Percentiles rank a stretch among this genome's conserved stretches.
phyloP scores from a whole-genome alignment of 2,888 invertebrate genomes.

The Amorpha juglandis region DNA sequence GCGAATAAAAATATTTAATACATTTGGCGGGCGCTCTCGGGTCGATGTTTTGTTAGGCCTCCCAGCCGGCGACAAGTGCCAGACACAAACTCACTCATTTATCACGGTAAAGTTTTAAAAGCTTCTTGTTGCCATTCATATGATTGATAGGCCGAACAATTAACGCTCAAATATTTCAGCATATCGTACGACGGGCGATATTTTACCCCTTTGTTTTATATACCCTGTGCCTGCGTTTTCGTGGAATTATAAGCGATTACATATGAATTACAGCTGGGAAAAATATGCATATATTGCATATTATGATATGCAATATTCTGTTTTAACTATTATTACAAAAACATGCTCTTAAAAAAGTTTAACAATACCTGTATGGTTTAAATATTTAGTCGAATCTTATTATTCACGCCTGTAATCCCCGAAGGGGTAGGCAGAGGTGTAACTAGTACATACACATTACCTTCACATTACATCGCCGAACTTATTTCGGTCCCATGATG shows the following conservation, averaged over 20 bases:
- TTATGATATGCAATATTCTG: no score
- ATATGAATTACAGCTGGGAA: no score
- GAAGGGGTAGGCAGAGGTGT: no score
- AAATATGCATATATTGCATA: no score
- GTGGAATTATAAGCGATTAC: background rate
- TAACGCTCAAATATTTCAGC: conserved; percentile 6
- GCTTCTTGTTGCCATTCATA: conserved; percentile 18
- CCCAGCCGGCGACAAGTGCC: conserved; percentile 29
- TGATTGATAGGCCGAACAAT: conserved; percentile 25
- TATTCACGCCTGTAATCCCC: no score
- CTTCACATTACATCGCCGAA: no score
- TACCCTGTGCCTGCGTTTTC: background rate
- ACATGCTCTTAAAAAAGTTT: no score
- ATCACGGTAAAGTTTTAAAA: conserved; percentile 34
- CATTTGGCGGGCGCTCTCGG: conserved; percentile 5
- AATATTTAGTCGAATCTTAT: no score
- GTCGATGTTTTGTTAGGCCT: conserved; percentile 24
- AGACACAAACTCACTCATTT: conserved; percentile 33
- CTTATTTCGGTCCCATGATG: no score
- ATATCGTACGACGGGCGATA: background rate
- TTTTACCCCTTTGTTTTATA: conserved; percentile 9
- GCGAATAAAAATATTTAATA: conserved; percentile 24
- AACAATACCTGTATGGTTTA: no score
- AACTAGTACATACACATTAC: no score
- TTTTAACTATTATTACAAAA: no score